Evolutionary conservation across 2,888 invertebrate species (phyloP), one percentile per base, ranked within the genome.

Genomic region (Branchipolynoe longqiensis): DNA sequence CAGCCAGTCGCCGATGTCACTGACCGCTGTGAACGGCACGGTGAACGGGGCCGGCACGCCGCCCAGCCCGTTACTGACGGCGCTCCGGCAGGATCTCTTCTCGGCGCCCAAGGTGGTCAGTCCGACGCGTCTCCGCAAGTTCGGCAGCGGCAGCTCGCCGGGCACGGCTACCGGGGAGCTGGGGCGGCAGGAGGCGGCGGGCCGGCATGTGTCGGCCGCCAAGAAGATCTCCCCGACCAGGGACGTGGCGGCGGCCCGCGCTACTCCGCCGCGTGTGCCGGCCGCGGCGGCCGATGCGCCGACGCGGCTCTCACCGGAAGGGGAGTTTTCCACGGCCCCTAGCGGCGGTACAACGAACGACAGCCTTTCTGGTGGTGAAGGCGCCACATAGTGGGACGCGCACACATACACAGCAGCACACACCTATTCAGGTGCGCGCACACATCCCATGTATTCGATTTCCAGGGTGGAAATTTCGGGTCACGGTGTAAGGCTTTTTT

Each of bases 61-160:
- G n/a, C 48, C 48, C 14, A 69, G 69, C 36, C 78, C 54, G 14
- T 48, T 78, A n/a, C 28, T 78, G 48, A 78, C 78, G 28, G 78
- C 78, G 1, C 48, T 78, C 25, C 18, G 78, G 78, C 25, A 54
- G 28, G 78, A 78, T 28, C 48, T 78, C 78, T 78, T 78, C 78
- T 78, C 78, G 25, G 78, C 78, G 8, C 78, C 78, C 54, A 78
- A 78, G 25, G 78, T 78, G 54, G 78, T 78, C 41, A 78, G 78
- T 28, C 78, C 78, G 18, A 78, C 78, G 48, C 41, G 78, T 18
- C 78, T 78, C 31, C 18, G 78, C 14, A 78, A 78, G 48, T 78
- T 78, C 28, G 78, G 41, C 41, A 78, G 48, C 48, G 78, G 48
- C 36, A 69, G 22, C 69, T 69, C 69, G 0, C 31, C 62, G 25